Percentiles rank a stretch among this genome's conserved stretches.
These are phyloP conservation scores for Hermaeophaga mercurialis DNA, from an alignment of 2,888 invertebrate species.

Conservation along the genomic window DNA sequence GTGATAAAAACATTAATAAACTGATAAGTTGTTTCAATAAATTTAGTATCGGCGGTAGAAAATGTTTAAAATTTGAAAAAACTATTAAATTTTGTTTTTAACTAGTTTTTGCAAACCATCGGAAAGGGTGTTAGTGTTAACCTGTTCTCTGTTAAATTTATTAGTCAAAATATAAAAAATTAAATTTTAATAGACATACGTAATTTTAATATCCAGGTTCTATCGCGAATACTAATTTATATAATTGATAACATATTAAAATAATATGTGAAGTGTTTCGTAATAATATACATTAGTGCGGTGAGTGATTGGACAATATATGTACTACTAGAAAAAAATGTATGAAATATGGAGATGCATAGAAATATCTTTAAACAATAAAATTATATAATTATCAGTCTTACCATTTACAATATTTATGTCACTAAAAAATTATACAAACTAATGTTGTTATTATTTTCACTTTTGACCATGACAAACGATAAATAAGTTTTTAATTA, in stretches of 20 bases:
- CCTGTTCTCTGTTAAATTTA: no score
- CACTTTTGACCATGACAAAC: not conserved
- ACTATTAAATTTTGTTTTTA: no score
- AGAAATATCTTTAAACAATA: no score
- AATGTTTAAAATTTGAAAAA: not conserved
- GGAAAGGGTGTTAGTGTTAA: no score
- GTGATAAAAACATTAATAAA: constrained; percentile 15
- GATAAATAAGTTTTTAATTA: not conserved
- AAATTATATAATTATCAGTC: no score
- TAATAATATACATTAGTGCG: not conserved
- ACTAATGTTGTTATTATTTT: not conserved
- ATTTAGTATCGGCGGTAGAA: constrained; percentile 2
- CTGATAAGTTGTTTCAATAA: constrained; percentile 13
- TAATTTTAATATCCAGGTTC: no score
- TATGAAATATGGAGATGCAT: no score
- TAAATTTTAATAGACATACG: no score
- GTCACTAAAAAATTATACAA: not conserved
- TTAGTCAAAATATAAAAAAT: no score
- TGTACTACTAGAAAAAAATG: no score
- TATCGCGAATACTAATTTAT: not conserved
- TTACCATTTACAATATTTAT: not conserved
- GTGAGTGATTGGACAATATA: not conserved
- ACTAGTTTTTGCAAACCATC: no score
- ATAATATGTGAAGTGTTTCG: not conserved
- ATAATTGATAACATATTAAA: not conserved